phyloP scores from a whole-genome alignment of 2,888 invertebrate species.

The Limnephilus rhombicus region DNA sequence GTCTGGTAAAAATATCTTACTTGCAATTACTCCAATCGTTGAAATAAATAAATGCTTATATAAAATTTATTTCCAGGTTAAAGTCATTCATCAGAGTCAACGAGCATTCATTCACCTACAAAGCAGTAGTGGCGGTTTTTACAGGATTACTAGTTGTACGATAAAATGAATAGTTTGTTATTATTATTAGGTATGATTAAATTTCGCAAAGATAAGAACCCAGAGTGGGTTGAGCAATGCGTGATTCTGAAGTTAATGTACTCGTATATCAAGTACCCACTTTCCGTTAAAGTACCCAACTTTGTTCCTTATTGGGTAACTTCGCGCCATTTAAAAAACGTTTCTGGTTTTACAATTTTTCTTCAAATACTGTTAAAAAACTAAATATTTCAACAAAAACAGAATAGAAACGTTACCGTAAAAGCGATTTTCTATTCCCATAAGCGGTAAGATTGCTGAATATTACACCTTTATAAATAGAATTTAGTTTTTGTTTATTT shows the following conservation, averaged over 20 bases:
- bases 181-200: not conserved
- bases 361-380: too few relatives aligned
- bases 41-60: not conserved
- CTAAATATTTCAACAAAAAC: too few relatives aligned
- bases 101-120: not conserved
- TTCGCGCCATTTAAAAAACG: not conserved
- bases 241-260: not conserved
- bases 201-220: not conserved
- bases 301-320: not conserved
- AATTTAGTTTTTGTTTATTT: too few relatives aligned
- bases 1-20: not conserved
- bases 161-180: not conserved
- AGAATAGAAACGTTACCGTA: too few relatives aligned
- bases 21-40: not conserved
- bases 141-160: not conserved
- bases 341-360: too few relatives aligned
- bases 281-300: not conserved
- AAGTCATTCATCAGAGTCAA: not conserved
- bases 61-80: not conserved
- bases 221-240: not conserved
- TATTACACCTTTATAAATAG: too few relatives aligned
- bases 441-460: too few relatives aligned
- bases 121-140: not conserved
- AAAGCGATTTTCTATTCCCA: too few relatives aligned
- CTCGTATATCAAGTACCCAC: not conserved